Conservation (phyloP, 2,113 vertebrate species). For the Cynoglossus semilaevis region DNA sequence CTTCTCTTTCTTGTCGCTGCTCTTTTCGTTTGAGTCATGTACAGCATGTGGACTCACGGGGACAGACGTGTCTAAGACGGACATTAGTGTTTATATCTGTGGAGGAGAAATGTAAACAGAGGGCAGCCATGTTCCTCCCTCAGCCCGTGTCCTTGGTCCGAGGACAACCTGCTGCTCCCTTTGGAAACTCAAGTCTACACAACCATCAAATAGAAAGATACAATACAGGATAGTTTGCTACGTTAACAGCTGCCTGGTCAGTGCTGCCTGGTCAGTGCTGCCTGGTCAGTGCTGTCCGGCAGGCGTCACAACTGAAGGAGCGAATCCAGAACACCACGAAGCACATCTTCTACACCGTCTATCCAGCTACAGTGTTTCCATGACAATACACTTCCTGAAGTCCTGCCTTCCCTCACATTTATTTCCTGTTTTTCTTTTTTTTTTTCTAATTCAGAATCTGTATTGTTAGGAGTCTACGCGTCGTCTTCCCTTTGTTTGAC, state of each 20-base stretch:
- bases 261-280: slow-evolving; percentile 52
- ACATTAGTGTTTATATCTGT: slow-evolving; percentile 34
- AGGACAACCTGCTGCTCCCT: slow-evolving; percentile 64
- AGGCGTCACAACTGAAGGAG: slow-evolving; percentile 54
- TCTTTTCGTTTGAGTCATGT: slow-evolving; percentile 27
- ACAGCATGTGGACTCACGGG: slow-evolving; percentile 11
- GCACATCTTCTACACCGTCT: slow-evolving; percentile 61
- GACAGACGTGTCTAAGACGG: slow-evolving; percentile 28
- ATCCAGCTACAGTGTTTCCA: slow-evolving; percentile 56
- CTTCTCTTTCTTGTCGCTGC: slow-evolving; percentile 17
- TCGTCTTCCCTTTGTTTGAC: slow-evolving; percentile 59
- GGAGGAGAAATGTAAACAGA: slow-evolving; percentile 62
- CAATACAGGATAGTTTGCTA: slow-evolving; percentile 68
- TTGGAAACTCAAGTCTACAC: slow-evolving; percentile 61
- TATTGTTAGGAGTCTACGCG: slow-evolving; percentile 62
- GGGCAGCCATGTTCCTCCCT: slow-evolving; percentile 55
- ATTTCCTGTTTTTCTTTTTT: slow-evolving; percentile 6
- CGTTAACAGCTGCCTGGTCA: slow-evolving; percentile 65
- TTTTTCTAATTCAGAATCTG: slow-evolving; percentile 52
- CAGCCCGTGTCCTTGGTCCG: slow-evolving; percentile 43
- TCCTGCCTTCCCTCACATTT: slow-evolving; percentile 35
- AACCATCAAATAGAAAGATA: slow-evolving; percentile 69
- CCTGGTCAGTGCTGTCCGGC: slow-evolving; percentile 57
- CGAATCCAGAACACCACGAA: slow-evolving; percentile 62
- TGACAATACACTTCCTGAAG: slow-evolving; percentile 47